phyloP scores from a whole-genome alignment of 1,140 invertebrate genomes.

The Dreissena rostriformis region DNA sequence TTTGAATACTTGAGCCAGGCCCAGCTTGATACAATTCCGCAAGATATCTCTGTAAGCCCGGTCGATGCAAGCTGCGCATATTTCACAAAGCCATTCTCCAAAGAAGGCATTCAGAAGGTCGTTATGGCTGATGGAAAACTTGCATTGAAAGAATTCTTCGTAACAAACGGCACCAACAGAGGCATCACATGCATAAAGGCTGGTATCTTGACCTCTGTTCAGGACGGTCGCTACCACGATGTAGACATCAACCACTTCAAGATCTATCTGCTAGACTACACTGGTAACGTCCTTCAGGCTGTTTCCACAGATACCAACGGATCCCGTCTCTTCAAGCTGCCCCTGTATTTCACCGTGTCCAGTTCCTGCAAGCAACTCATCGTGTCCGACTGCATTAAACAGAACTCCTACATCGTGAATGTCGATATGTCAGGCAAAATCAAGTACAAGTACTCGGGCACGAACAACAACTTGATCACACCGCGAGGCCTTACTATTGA shows the following conservation, averaged over 20 bases:
- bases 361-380: slow-evolving; percentile 46
- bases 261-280: slow-evolving; percentile 47
- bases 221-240: slow-evolving; percentile 55
- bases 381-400: slow-evolving; percentile 48
- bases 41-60: slow-evolving; percentile 50
- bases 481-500: slow-evolving; percentile 42
- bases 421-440: slow-evolving; percentile 46
- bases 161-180: slow-evolving; percentile 50
- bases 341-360: slow-evolving; percentile 46
- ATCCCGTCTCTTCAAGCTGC: slow-evolving; percentile 46
- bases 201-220: slow-evolving; percentile 50
- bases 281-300: slow-evolving; percentile 34
- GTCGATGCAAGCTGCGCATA: slow-evolving; percentile 45
- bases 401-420: slow-evolving; percentile 46
- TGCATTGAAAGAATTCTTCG: slow-evolving; percentile 38
- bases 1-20: slow-evolving; percentile 39
- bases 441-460: slow-evolving; percentile 34
- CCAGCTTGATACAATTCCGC: slow-evolving; percentile 49
- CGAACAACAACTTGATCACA: slow-evolving; percentile 42
- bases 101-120: slow-evolving; percentile 52
- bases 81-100: slow-evolving; percentile 52
- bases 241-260: slow-evolving; percentile 54
- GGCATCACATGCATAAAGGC: slow-evolving; percentile 47
- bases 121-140: slow-evolving; percentile 42
- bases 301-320: slow-evolving; percentile 39